Evolutionary conservation across 2,113 vertebrate species (phyloP).

Genomic region (Triplophysa tibetana): DNA sequence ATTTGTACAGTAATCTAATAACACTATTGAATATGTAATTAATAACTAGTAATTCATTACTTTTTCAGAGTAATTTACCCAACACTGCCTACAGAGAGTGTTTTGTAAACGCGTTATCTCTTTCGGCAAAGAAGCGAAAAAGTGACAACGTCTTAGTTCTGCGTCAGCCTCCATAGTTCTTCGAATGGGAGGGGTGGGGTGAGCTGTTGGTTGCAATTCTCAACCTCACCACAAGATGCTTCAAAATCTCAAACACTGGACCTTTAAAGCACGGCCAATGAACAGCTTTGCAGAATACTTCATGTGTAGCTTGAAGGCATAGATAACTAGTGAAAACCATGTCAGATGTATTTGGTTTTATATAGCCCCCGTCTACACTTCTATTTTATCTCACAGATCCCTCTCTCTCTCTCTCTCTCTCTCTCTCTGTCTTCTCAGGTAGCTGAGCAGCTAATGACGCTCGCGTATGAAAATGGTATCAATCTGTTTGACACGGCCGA

Average conservation of each 20-base stretch:
- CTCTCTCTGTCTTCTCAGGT: constrained; percentile 70
- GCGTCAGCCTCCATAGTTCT: too few species aligned
- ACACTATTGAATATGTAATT: too few species aligned
- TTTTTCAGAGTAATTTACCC: too few species aligned
- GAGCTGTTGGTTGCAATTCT: too few species aligned
- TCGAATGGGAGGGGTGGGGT: too few species aligned
- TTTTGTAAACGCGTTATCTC: too few species aligned
- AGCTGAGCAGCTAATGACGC: constrained; percentile 90
- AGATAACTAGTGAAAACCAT: not conserved
- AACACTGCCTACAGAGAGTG: too few species aligned
- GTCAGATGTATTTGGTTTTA: not conserved
- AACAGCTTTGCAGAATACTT: not conserved
- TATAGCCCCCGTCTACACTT: not conserved
- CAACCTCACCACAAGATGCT: too few species aligned
- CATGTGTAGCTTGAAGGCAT: not conserved
- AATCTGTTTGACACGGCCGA: constrained; percentile 95
- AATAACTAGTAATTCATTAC: too few species aligned
- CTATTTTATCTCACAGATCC: not conserved
- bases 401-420: not conserved
- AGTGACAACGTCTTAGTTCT: too few species aligned
- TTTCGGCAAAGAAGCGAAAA: too few species aligned
- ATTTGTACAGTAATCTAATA: too few species aligned
- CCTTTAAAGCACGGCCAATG: not conserved
- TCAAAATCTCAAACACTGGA: not conserved
- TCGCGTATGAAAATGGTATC: constrained; percentile 94